Evolutionary conservation across 2,797 vertebrate species (phyloP), one percentile per base, ranked within the genome.

Genomic region (Spinus olivaceus): DNA sequence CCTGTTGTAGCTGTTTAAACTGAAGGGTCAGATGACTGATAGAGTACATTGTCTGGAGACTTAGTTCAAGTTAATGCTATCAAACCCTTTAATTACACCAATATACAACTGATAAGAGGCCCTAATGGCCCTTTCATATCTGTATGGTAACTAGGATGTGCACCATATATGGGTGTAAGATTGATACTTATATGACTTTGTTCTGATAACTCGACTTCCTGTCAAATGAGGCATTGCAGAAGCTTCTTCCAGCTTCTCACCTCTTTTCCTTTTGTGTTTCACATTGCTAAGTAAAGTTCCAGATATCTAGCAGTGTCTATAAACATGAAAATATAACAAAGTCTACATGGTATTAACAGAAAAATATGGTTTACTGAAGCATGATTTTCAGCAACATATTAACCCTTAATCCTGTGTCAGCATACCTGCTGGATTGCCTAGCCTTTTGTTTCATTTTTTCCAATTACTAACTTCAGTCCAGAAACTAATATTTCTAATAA

Each of bases 51-150:
- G 98, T 98, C 98, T 97, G 97, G 97, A 98, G 98, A 98, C 90
- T 97, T 98, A 98, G 97, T 98, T 98, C 97, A 96, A 91, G 92
- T 96, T 97, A 98, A 97, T 97, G 98, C 97, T 99, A 99, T 99
- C 98, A 98, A 96, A 97, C 97, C 97, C 98, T 98, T 98, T 99
- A 99, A 98, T 99, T 98, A 98, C 98, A 97, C 96, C 93, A 96
- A 98, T 98, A 98, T 97, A 98, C 96, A 96, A 96, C 97, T 97
- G 99, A 99, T 99, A 99, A 99, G 98, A 97, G 97, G 96, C 97
- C 98, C 97, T 99, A 99, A 99, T 99, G 98, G 98, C 97, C 97
- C 98, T 98, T 98, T 98, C 98, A 97, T 99, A 99, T 99, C 99
- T 98, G 66, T 93, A 88, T 92, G 94, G 98, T 95, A 98, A 97